These are phyloP conservation scores for Dicrostonyx torquatus DNA, from an alignment of 2,797 vertebrate species.

Conservation along the genomic window DNA sequence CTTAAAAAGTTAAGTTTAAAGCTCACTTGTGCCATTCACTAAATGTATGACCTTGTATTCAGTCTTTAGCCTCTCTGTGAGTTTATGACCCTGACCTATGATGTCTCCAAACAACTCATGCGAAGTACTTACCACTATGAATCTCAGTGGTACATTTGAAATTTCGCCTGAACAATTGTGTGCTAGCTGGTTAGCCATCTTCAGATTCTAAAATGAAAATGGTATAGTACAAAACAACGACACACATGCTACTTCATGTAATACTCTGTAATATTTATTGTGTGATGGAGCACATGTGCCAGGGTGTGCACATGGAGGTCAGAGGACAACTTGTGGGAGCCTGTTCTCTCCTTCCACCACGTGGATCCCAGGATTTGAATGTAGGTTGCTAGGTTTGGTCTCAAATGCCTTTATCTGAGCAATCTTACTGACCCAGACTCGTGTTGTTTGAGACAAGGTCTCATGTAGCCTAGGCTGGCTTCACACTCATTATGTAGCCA, in stretches of 20 bases:
- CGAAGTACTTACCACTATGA: conserved; percentile 1
- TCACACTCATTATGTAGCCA: not conserved
- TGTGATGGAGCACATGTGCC: not conserved
- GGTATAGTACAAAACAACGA: not conserved
- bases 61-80: not conserved
- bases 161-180: conserved; percentile 33
- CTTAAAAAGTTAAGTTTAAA: not conserved
- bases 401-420: not conserved
- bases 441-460: not conserved
- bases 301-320: not conserved
- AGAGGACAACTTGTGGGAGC: not conserved
- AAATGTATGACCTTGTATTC: not conserved
- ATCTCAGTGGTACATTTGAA: not conserved
- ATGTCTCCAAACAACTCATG: not conserved
- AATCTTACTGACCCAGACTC: not conserved
- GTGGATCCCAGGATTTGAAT: not conserved
- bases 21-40: not conserved
- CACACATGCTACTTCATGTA: not conserved
- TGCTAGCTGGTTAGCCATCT: not conserved
- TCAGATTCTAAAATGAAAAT: conserved; percentile 41
- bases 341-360: not conserved
- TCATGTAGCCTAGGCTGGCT: not conserved
- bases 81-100: not conserved
- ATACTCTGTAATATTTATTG: not conserved
- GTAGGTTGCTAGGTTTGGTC: not conserved